These are phyloP conservation scores for Acanthosepion lycidas DNA, from an alignment of 2,888 invertebrate species.

Conservation along the genomic window DNA sequence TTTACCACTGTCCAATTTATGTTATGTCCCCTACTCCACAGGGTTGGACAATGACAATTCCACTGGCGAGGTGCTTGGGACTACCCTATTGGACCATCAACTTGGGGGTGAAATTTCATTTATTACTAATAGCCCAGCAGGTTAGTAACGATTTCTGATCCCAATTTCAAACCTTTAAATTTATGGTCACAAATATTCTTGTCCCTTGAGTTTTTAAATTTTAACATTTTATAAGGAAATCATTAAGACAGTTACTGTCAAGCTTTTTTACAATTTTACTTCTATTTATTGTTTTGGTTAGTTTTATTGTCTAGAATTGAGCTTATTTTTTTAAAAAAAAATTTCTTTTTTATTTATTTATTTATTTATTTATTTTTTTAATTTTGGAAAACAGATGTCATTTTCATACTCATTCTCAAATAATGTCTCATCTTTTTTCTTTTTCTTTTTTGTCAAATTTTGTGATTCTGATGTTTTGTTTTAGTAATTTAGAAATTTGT, in stretches of 20 bases:
- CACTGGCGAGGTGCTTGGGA: slow-evolving; percentile 47
- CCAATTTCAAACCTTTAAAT: slow-evolving; percentile 36
- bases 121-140: slow-evolving; percentile 46
- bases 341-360: too few species aligned
- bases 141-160: slow-evolving; percentile 45
- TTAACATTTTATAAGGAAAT: not conserved
- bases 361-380: not conserved
- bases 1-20: slow-evolving; percentile 45
- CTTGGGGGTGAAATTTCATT: slow-evolving; percentile 47
- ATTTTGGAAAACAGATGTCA: not conserved
- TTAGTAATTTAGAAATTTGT: not conserved
- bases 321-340: not conserved
- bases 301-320: not conserved
- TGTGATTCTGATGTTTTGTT: not conserved
- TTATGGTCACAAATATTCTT: slow-evolving; percentile 33
- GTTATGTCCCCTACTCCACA: slow-evolving; percentile 47
- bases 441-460: not conserved
- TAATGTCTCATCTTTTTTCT: not conserved
- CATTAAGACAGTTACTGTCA: not conserved
- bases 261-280: not conserved
- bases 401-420: not conserved
- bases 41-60: slow-evolving; percentile 47
- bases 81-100: slow-evolving; percentile 45
- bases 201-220: not conserved
- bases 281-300: not conserved